phyloP scores from a whole-genome alignment of 2,888 invertebrate genomes.

The Leptopterna dolabrata region DNA sequence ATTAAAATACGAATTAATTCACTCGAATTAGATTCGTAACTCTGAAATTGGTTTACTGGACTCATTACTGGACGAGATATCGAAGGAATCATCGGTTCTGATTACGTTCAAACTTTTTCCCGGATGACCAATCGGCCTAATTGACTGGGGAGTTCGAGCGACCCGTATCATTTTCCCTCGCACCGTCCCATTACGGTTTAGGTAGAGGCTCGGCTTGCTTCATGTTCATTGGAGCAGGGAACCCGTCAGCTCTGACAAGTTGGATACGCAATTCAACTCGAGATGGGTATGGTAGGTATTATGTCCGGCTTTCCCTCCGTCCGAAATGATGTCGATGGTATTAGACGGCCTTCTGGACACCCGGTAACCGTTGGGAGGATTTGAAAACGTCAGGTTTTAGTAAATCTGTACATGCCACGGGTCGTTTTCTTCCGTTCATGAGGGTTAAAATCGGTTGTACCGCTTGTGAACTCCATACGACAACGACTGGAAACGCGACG shows the following conservation, averaged over 20 bases:
- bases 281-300: not conserved
- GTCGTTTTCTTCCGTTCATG: no score
- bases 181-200: not conserved
- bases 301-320: not conserved
- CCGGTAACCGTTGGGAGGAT: not conserved
- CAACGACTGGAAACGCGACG: no score
- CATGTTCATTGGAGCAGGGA: not conserved
- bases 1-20: no score
- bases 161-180: not conserved
- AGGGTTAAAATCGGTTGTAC: no score
- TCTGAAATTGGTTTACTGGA: no score
- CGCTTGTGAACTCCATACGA: no score
- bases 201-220: not conserved
- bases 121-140: not conserved
- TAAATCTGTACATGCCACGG: no score
- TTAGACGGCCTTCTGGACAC: not conserved
- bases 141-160: not conserved
- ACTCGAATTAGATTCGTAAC: no score
- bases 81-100: no score
- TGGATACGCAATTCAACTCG: not conserved
- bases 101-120: no score
- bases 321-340: not conserved
- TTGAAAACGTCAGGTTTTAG: no score
- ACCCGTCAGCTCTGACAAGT: not conserved
- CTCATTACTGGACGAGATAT: no score